Evolutionary conservation across 2,113 vertebrate species (phyloP).

Genomic region (Andinoacara biseriatus): DNA sequence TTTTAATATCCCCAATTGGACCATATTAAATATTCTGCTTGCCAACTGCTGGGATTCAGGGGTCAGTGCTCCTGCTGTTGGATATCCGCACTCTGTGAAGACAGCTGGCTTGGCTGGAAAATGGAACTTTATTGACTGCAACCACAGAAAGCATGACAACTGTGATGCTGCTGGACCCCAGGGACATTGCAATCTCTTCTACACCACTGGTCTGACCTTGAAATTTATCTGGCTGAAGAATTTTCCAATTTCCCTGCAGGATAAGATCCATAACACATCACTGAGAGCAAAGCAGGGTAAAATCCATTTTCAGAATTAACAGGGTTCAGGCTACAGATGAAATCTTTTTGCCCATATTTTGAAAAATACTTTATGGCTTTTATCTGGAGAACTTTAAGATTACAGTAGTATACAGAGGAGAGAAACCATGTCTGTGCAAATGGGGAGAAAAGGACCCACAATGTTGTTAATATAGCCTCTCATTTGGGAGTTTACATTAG

Average conservation of each 20-base stretch:
- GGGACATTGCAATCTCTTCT: slow-evolving; percentile 19
- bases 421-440: not conserved
- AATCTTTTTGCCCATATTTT: not conserved
- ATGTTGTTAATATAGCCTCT: not conserved
- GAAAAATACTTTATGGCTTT: not conserved
- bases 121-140: slow-evolving; percentile 26
- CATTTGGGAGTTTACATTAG: no score
- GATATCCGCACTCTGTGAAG: not conserved
- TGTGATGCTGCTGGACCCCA: slow-evolving; percentile 15
- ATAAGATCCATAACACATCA: slow-evolving; percentile 37
- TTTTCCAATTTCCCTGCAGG: slow-evolving; percentile 23
- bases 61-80: not conserved
- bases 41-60: not conserved
- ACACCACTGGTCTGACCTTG: slow-evolving; percentile 10
- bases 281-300: not conserved
- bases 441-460: not conserved
- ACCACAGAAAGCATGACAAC: not conserved
- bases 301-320: not conserved
- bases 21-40: not conserved
- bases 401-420: not conserved
- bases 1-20: not conserved
- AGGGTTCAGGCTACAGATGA: not conserved
- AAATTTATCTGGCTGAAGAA: not conserved
- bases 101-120: slow-evolving; percentile 34
- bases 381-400: not conserved